Conservation (phyloP, 2,888 invertebrate genomes). For the Vanessa cardui region DNA sequence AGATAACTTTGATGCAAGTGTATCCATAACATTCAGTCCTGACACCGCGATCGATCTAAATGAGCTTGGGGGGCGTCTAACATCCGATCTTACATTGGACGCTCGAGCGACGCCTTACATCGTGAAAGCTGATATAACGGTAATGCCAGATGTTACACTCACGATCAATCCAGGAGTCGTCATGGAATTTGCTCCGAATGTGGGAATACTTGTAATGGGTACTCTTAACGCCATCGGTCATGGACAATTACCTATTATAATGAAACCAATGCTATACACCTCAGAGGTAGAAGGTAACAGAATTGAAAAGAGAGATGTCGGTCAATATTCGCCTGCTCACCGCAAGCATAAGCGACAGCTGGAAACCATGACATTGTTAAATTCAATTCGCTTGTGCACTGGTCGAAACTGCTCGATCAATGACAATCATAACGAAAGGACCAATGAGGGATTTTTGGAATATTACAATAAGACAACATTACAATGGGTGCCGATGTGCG, state of each 20-base stretch:
- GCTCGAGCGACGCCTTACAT: slow-evolving; percentile 88
- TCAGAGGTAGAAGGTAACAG: slow-evolving; percentile 65
- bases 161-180: slow-evolving; percentile 94
- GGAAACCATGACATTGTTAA: slow-evolving; percentile 80
- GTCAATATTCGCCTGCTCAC: slow-evolving; percentile 60
- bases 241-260: slow-evolving; percentile 88
- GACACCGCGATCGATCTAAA: slow-evolving; percentile 83
- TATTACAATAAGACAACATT: slow-evolving; percentile 97
- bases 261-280: slow-evolving; percentile 84
- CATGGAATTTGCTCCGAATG: slow-evolving; percentile 96
- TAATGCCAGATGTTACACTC: slow-evolving; percentile 96
- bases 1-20: slow-evolving; percentile 88
- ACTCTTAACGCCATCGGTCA: slow-evolving; percentile 92
- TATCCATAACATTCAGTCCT: slow-evolving; percentile 86
- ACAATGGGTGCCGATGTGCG: slow-evolving; percentile 99
- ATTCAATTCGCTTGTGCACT: slow-evolving; percentile 90
- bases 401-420: slow-evolving; percentile 86
- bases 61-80: slow-evolving; percentile 89
- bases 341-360: slow-evolving; percentile 78
- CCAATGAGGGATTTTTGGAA: slow-evolving; percentile 94
- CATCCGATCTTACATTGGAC: slow-evolving; percentile 85
- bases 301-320: slow-evolving; percentile 67
- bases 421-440: slow-evolving; percentile 74
- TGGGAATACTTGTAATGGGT: slow-evolving; percentile 97
- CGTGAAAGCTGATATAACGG: slow-evolving; percentile 94